Percentiles rank a stretch among this genome's conserved stretches.
Evolutionary conservation across 2,888 invertebrate species (phyloP).

Genomic region (Odontothrips loti): DNA sequence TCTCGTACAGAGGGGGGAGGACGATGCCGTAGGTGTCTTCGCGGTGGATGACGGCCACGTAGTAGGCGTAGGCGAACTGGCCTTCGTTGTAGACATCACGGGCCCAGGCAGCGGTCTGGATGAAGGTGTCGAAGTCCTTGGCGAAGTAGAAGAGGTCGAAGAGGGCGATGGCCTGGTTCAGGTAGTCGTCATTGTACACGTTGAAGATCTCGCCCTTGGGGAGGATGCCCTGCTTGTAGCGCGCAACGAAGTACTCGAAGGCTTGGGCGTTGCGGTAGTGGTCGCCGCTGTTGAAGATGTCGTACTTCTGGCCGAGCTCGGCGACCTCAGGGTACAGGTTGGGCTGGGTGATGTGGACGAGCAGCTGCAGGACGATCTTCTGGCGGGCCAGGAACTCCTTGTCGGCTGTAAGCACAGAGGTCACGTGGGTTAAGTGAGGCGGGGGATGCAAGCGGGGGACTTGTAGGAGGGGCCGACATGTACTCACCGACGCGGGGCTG

Average conservation of each 20-base stretch:
- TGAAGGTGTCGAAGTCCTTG: slow-evolving; percentile 65
- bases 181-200: slow-evolving; percentile 56
- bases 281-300: slow-evolving; percentile 24
- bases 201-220: slow-evolving; percentile 59
- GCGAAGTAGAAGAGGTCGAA: slow-evolving; percentile 65
- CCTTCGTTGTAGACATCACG: slow-evolving; percentile 54
- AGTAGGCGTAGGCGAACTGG: slow-evolving; percentile 56
- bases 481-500: neutral
- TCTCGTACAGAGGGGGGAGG: slow-evolving; percentile 56
- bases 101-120: slow-evolving; percentile 52
- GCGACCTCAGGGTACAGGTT: slow-evolving; percentile 26
- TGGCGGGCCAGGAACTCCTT: slow-evolving; percentile 30
- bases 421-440: neutral
- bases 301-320: slow-evolving; percentile 28
- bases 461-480: neutral
- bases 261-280: slow-evolving; percentile 49
- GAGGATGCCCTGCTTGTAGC: slow-evolving; percentile 55
- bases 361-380: slow-evolving; percentile 29
- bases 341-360: slow-evolving; percentile 29
- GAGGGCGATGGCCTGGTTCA: slow-evolving; percentile 59
- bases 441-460: neutral
- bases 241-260: slow-evolving; percentile 54
- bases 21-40: slow-evolving; percentile 52
- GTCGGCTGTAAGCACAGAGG: slow-evolving; percentile 25
- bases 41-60: slow-evolving; percentile 53